Conservation (phyloP, 1,140 invertebrate species). For the Radopholus similis region DNA sequence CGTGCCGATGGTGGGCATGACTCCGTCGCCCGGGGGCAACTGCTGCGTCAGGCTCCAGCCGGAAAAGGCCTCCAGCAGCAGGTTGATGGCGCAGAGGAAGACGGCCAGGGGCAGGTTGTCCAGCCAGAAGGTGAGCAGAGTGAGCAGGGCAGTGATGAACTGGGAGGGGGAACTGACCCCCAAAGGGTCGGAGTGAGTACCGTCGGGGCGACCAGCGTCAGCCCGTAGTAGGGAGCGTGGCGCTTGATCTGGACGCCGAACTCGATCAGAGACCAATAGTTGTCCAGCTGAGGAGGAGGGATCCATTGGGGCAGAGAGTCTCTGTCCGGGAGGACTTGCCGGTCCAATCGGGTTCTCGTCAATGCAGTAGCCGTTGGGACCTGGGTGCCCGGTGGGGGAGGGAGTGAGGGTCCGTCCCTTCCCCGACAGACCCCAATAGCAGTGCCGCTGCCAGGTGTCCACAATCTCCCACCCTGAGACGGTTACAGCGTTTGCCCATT, state of each 20-base stretch:
- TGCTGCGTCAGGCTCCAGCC: conserved; percentile 33
- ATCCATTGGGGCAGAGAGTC: neutral
- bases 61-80: conserved; percentile 41
- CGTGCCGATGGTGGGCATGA: conserved; percentile 44
- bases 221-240: conserved; percentile 46
- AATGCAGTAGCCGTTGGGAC: conserved; percentile 31
- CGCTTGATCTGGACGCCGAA: conserved; percentile 50
- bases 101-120: conserved; percentile 29
- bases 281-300: conserved; percentile 35
- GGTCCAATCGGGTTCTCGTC: conserved; percentile 12
- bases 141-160: conserved; percentile 35
- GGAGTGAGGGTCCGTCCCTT: too few relatives aligned
- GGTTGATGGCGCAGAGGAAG: conserved; percentile 32
- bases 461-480: conserved; percentile 51
- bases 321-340: neutral
- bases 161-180: conserved; percentile 17
- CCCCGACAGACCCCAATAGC: conserved; percentile 49
- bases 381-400: too few relatives aligned
- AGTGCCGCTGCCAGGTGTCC: conserved; percentile 50
- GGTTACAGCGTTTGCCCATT: conserved; percentile 1
- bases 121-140: conserved; percentile 46
- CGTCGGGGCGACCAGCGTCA: conserved; percentile 49
- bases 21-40: conserved; percentile 46
- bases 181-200: conserved; percentile 19
- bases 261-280: conserved; percentile 54